These are phyloP conservation scores for Ailurus styani DNA, from an alignment of 2,113 vertebrate genomes.

Conservation along the genomic window DNA sequence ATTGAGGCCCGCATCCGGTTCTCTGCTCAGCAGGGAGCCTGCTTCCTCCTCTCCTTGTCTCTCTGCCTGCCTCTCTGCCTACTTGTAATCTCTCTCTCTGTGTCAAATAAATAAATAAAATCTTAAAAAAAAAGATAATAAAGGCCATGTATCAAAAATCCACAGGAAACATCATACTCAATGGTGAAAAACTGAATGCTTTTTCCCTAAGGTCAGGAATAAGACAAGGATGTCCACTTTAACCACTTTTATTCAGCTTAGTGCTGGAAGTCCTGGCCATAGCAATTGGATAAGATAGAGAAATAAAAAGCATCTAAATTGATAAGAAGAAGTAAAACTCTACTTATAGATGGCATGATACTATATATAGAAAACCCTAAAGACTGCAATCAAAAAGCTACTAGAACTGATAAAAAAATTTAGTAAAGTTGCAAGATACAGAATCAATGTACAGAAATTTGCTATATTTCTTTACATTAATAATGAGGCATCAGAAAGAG, in stretches of 20 bases:
- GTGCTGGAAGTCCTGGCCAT: neutral
- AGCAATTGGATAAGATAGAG: neutral
- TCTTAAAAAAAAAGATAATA: neutral
- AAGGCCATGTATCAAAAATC: neutral
- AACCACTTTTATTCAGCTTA: neutral
- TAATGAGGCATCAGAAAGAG: neutral
- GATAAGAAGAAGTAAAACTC: neutral
- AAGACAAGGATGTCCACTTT: neutral
- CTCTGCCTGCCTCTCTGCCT: too few relatives aligned
- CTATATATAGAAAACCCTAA: neutral
- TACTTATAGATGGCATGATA: neutral
- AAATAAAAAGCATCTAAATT: neutral
- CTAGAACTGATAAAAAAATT: neutral
- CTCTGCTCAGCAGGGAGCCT: too few relatives aligned
- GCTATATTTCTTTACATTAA: neutral
- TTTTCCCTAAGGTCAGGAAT: neutral
- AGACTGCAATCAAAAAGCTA: neutral
- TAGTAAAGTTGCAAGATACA: neutral
- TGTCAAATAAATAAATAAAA: too few relatives aligned
- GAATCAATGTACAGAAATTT: neutral
- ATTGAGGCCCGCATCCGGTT: too few relatives aligned
- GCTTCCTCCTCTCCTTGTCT: too few relatives aligned
- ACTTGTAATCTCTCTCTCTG: too few relatives aligned
- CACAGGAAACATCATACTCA: neutral
- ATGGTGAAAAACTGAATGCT: neutral